A percentile compares a stretch with the other conserved stretches of the same genome.
phyloP scores from a whole-genome alignment of 2,113 vertebrate genomes.

The Octodon degus region DNA sequence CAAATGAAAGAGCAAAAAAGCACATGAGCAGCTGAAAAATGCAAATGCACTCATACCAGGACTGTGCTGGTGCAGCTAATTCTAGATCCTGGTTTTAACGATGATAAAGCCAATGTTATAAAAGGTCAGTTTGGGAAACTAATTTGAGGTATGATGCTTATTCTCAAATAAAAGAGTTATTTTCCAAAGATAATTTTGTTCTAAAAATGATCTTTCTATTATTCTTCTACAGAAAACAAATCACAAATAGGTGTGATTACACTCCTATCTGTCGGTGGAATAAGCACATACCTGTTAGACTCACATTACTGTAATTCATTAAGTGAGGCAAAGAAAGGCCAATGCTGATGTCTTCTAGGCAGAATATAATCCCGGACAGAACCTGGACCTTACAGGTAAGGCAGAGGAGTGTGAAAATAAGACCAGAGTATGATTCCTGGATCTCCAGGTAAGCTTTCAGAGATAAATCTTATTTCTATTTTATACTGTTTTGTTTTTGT shows the following conservation, averaged over 20 bases:
- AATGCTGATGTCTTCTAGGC: not conserved
- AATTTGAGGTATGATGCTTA: not conserved
- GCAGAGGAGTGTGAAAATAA: not conserved
- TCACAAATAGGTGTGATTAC: not conserved
- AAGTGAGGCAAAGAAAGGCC: not conserved
- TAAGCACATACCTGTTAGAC: not conserved
- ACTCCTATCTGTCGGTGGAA: not conserved
- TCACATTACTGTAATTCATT: not conserved
- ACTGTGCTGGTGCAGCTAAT: not conserved
- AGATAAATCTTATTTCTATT: not conserved
- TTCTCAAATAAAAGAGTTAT: not conserved
- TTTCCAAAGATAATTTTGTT: not conserved
- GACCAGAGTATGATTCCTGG: fast-evolving
- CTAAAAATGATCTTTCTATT: not conserved
- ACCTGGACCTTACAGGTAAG: too few species aligned
- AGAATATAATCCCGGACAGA: not conserved
- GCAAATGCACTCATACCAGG: not conserved
- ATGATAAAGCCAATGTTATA: not conserved
- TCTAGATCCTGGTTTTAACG: not conserved
- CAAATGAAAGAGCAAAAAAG: conserved; percentile 16
- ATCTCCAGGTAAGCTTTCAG: not conserved
- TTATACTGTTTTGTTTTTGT: not conserved
- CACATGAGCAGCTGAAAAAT: not conserved
- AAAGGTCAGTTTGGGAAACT: not conserved
- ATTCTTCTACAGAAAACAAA: not conserved